Percentiles rank a stretch among this genome's conserved stretches.
phyloP scores from a whole-genome alignment of 2,888 invertebrate species.

The Drosophila nr. perissopoda region DNA sequence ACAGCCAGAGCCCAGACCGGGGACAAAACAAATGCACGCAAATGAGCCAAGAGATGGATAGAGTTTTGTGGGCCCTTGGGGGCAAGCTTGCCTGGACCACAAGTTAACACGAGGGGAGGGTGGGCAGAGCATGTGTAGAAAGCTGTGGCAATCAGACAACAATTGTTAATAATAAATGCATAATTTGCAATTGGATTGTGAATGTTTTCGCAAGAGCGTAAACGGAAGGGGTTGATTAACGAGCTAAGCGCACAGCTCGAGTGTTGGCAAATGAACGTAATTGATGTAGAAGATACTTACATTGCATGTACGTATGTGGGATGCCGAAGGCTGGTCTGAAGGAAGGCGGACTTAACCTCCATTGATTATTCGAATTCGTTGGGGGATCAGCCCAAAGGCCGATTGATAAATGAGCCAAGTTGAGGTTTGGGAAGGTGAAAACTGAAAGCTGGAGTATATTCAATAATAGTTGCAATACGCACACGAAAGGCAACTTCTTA shows the following conservation, averaged over 20 bases:
- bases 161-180: slow-evolving; percentile 81
- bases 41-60: slow-evolving; percentile 68
- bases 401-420: slow-evolving; percentile 4
- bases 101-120: background rate
- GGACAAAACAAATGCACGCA: slow-evolving; percentile 75
- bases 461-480: background rate
- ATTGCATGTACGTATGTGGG: background rate
- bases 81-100: slow-evolving; percentile 35
- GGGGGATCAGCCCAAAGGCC: background rate
- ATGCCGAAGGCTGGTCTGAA: background rate
- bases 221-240: slow-evolving; percentile 67
- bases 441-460: background rate
- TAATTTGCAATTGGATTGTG: slow-evolving; percentile 80
- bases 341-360: slow-evolving; percentile 8
- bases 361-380: slow-evolving; percentile 8
- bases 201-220: slow-evolving; percentile 64
- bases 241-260: slow-evolving; percentile 39
- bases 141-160: slow-evolving; percentile 70
- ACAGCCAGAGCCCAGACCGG: slow-evolving; percentile 24
- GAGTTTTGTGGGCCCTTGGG: slow-evolving; percentile 62
- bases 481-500: background rate
- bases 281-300: slow-evolving; percentile 18
- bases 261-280: slow-evolving; percentile 24
- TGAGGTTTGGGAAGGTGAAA: background rate
- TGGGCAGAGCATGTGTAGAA: slow-evolving; percentile 9